These are phyloP conservation scores for Lophius americanus DNA, from an alignment of 2,797 vertebrate species.

Conservation along the genomic window DNA sequence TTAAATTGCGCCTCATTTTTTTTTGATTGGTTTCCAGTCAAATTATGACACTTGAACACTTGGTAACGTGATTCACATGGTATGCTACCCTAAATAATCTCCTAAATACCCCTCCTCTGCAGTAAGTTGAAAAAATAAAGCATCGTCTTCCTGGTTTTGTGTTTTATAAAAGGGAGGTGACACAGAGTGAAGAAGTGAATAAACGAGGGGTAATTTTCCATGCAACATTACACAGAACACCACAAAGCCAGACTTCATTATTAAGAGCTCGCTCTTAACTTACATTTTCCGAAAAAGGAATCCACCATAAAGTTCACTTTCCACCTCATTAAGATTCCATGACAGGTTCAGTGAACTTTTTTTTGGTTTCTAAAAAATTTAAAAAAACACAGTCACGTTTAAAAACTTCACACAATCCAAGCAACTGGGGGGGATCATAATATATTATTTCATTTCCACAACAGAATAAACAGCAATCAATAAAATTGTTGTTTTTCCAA, in stretches of 20 bases:
- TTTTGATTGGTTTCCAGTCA: constrained; percentile 20
- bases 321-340: constrained; percentile 41
- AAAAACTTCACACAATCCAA: constrained; percentile 27
- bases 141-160: constrained; percentile 14
- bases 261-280: constrained; percentile 19
- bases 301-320: constrained; percentile 29
- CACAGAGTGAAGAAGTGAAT: constrained; percentile 10
- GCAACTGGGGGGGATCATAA: constrained; percentile 39
- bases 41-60: neutral
- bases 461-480: constrained; percentile 49
- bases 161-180: constrained; percentile 22
- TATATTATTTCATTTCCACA: constrained; percentile 78
- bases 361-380: constrained; percentile 21
- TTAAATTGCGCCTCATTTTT: constrained; percentile 14
- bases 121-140: constrained; percentile 28
- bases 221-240: constrained; percentile 39
- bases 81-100: constrained; percentile 6
- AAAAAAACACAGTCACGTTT: neutral
- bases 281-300: constrained; percentile 24
- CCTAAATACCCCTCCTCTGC: constrained; percentile 7
- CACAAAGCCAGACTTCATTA: constrained; percentile 28
- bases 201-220: constrained; percentile 42
- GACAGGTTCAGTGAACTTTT: neutral
- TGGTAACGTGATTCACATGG: constrained; percentile 11
- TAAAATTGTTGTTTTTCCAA: constrained; percentile 37